These are phyloP conservation scores for Popillia japonica DNA, from an alignment of 1,140 invertebrate genomes.

Conservation along the genomic window DNA sequence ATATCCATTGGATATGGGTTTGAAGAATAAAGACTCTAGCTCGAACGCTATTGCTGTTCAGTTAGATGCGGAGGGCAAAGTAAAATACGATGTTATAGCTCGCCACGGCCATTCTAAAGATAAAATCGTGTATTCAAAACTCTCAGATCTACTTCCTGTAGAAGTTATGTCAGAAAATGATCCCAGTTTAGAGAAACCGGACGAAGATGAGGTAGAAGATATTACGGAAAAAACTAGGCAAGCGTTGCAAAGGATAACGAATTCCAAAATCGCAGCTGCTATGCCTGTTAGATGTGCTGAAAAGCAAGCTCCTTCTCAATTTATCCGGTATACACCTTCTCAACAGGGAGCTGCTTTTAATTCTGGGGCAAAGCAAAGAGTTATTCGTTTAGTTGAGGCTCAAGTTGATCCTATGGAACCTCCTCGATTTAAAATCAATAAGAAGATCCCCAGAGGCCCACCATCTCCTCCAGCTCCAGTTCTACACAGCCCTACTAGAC, in stretches of 20 bases:
- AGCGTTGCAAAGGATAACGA: constrained; percentile 87
- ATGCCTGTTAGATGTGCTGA: constrained; percentile 93
- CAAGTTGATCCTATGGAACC: constrained; percentile 99
- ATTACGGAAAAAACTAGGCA: constrained; percentile 85
- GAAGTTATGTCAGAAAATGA: constrained; percentile 93
- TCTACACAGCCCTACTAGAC: constrained; percentile 96
- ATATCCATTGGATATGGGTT: constrained; percentile 90
- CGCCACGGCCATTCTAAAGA: constrained; percentile 95
- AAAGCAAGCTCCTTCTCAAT: constrained; percentile 66
- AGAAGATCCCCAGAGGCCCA: constrained; percentile 96
- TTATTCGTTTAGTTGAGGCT: constrained; percentile 95
- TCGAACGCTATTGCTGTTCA: constrained; percentile 94
- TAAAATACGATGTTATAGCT: constrained; percentile 97
- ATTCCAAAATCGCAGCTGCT: constrained; percentile 90
- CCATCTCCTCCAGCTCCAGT: constrained; percentile 97
- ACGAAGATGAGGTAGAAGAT: constrained; percentile 85
- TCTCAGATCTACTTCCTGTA: constrained; percentile 92
- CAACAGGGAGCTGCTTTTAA: constrained; percentile 96
- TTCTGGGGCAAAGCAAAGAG: constrained; percentile 96
- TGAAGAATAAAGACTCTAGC: constrained; percentile 75
- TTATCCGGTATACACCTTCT: constrained; percentile 89
- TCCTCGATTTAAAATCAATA: constrained; percentile 95
- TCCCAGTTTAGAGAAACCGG: constrained; percentile 84
- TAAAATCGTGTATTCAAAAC: constrained; percentile 97
- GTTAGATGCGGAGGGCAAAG: constrained; percentile 90